phyloP scores from a whole-genome alignment of 1,140 invertebrate genomes.

The Onthophagus taurus region DNA sequence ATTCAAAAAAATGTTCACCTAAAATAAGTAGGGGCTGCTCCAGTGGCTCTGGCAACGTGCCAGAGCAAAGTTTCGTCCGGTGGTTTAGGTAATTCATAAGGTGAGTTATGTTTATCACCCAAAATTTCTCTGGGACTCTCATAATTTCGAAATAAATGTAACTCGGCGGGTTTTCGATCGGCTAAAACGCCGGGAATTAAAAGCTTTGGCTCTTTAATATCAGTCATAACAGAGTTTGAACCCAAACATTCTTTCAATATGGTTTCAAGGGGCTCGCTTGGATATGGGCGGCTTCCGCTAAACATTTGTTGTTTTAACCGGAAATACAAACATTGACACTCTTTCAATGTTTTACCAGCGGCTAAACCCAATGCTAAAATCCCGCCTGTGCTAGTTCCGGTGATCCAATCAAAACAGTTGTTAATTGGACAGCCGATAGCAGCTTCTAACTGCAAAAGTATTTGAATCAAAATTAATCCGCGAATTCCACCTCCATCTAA shows the following conservation, averaged over 20 bases:
- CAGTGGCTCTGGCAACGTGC: constrained; percentile 80
- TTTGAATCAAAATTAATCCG: constrained; percentile 79
- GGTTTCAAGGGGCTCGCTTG: constrained; percentile 72
- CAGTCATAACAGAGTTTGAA: constrained; percentile 70
- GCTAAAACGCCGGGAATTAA: constrained; percentile 88
- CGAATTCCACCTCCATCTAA: constrained; percentile 92
- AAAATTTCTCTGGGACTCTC: constrained; percentile 59
- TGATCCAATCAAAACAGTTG: constrained; percentile 91
- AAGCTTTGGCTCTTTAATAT: constrained; percentile 75
- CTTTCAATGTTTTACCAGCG: constrained; percentile 59
- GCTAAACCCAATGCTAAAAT: constrained; percentile 73
- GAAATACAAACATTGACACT: constrained; percentile 82
- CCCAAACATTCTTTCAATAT: constrained; percentile 85
- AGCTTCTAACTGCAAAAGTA: constrained; percentile 74
- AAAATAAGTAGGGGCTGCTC: constrained; percentile 94
- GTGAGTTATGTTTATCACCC: constrained; percentile 42
- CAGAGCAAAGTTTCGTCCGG: constrained; percentile 72
- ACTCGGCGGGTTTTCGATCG: constrained; percentile 83
- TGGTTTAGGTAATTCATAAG: constrained; percentile 40
- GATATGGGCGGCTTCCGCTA: constrained; percentile 77
- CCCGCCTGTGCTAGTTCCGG: constrained; percentile 94
- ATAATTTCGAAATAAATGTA: constrained; percentile 94
- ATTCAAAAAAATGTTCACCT: constrained; percentile 45
- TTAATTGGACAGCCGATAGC: constrained; percentile 60
- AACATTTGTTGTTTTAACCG: constrained; percentile 89